phyloP scores from a whole-genome alignment of 1,140 invertebrate species.

The Megalopta genalis region DNA sequence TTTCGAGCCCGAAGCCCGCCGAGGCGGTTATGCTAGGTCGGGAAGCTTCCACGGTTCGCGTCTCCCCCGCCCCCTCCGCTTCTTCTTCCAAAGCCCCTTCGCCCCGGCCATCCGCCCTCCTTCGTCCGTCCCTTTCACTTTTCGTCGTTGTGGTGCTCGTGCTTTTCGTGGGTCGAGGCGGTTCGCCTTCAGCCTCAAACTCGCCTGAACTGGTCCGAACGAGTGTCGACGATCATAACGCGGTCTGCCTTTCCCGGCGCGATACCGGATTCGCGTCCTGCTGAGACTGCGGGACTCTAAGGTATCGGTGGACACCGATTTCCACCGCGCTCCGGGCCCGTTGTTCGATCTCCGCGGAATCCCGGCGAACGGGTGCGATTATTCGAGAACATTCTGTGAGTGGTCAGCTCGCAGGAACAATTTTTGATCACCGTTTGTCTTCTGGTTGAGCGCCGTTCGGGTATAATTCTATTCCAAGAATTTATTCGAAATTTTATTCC shows the following conservation, averaged over 20 bases:
- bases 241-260: conserved; percentile 39
- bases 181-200: conserved; percentile 72
- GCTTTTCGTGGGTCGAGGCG: conserved; percentile 67
- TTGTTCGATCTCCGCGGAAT: no score
- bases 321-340: no score
- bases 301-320: conserved; percentile 10
- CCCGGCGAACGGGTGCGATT: no score
- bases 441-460: no score
- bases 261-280: conserved; percentile 43
- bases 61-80: neutral
- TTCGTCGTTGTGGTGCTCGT: conserved; percentile 70
- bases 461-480: no score
- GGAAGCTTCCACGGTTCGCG: conserved; percentile 60
- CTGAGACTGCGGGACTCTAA: neutral
- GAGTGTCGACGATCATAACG: conserved; percentile 35
- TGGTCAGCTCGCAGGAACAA: no score
- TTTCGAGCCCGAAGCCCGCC: conserved; percentile 16
- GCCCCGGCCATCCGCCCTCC: neutral
- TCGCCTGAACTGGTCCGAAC: conserved; percentile 70
- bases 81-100: neutral
- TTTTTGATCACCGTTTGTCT: no score
- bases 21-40: conserved; percentile 70
- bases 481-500: no score
- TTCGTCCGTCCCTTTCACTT: conserved; percentile 72
- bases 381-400: no score